phyloP scores from a whole-genome alignment of 2,888 invertebrate species.

The Tortrix viridana region DNA sequence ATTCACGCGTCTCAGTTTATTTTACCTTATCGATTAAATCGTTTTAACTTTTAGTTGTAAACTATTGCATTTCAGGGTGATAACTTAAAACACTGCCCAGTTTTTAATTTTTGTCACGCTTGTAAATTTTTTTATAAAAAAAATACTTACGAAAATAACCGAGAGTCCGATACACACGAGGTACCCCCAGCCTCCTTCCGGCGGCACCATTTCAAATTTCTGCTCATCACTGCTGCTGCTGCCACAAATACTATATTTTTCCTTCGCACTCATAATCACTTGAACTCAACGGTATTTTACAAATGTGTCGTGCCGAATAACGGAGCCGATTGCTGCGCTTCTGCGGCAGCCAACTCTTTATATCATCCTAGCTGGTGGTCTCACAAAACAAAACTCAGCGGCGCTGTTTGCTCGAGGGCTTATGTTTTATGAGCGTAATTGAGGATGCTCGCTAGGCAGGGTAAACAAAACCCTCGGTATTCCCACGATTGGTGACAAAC shows the following conservation, averaged over 20 bases:
- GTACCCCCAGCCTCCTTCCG: constrained; percentile 91
- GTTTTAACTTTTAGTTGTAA: too few relatives aligned
- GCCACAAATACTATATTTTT: constrained; percentile 50
- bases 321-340: constrained; percentile 41
- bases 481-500: constrained; percentile 71
- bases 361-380: constrained; percentile 60
- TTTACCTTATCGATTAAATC: too few relatives aligned
- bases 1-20: too few relatives aligned
- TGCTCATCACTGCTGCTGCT: constrained; percentile 61
- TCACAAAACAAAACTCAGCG: constrained; percentile 60
- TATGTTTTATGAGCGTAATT: constrained; percentile 64
- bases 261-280: constrained; percentile 60
- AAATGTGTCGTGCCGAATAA: constrained; percentile 28
- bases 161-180: constrained; percentile 86
- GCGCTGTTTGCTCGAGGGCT: constrained; percentile 62
- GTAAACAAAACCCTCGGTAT: constrained; percentile 63
- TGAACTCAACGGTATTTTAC: constrained; percentile 4
- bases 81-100: too few relatives aligned
- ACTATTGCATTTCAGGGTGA: too few relatives aligned
- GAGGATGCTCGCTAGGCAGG: constrained; percentile 51
- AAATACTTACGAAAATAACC: constrained; percentile 86
- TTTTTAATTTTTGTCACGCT: too few relatives aligned
- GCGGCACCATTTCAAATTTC: constrained; percentile 78
- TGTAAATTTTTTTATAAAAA: constrained; percentile 15
- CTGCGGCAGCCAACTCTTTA: constrained; percentile 45